phyloP scores from a whole-genome alignment of 2,888 invertebrate genomes.

The Hesperia comma region DNA sequence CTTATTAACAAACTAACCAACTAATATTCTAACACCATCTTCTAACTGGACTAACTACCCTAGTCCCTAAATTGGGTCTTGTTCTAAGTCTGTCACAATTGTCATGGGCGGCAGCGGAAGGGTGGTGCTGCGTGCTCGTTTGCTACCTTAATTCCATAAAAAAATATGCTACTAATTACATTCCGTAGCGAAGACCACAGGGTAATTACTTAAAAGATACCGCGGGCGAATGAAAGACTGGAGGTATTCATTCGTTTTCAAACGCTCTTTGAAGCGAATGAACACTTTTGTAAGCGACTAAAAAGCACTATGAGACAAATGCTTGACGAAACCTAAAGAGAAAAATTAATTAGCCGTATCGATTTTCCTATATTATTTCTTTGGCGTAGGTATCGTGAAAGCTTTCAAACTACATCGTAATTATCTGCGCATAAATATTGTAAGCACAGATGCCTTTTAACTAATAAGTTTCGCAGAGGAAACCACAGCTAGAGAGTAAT shows the following conservation, averaged over 20 bases:
- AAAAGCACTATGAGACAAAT: not conserved
- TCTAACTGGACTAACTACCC: no score
- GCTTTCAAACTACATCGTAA: not conserved
- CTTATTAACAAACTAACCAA: no score
- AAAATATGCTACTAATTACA: no score
- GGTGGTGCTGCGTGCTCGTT: no score
- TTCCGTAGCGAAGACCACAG: no score
- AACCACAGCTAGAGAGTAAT: conserved; percentile 14
- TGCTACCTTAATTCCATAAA: no score
- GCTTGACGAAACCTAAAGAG: not conserved
- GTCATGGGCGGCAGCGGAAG: no score
- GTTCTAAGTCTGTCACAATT: no score
- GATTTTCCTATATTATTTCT: not conserved
- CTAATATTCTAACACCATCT: no score
- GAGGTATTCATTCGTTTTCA: not conserved
- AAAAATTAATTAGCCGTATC: not conserved
- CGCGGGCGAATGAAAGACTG: no score
- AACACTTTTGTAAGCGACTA: not conserved
- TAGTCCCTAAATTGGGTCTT: no score
- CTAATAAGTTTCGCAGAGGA: conserved; percentile 8
- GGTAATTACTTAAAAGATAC: no score
- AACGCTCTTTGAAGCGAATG: not conserved
- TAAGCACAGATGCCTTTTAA: conserved; percentile 2
- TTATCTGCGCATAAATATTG: conserved; percentile 2
- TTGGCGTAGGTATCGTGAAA: not conserved